Base-by-base conservation (phyloP, 2,888 invertebrate genomes). In the Luffia ferchaultella region DNA sequence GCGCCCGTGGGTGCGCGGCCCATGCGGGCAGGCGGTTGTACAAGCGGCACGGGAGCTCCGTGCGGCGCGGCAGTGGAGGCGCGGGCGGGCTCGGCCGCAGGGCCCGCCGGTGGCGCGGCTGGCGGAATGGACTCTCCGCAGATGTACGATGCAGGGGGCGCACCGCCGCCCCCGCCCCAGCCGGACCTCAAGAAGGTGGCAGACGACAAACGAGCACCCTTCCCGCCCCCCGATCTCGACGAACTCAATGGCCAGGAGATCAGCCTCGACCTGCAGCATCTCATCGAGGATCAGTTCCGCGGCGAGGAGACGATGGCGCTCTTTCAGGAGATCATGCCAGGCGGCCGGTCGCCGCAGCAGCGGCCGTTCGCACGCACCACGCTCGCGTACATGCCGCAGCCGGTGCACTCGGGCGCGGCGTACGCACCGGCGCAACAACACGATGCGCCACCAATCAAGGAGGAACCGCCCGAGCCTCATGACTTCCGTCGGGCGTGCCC, bases 211-310 rank as follows among this genome's bases (percentile, higher is more conserved):
- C 85, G 92, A 63, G 85, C 90, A 62, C 87, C 92, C 53, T 92
- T 91, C 74, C 89, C 91, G 54, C 92, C 93, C 53, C 91, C 91
- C 54, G 95, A 96, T 67, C 80, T 96, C 55, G 92, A 93, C 68
- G 96, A 96, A 72, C 87, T 97, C 64, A 95, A 95, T 73, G 93
- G 93, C 52, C 94, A 95, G 59, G 97, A 97, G 78, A 95, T 96
- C 71, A 94, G 95, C 57, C 85, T 97, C 66, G 96, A 97, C 68
- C 85, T 97, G 58, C 95, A 96, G 68, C 93, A 94, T 73, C 87
- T 97, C 63, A 96, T 97, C 67, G 95, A 96, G 79, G 96, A 96
- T 73, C 94, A 95, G 79, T 95, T 96, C 79, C 89, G 91, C 62
- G 94, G 95, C 61, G 88, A 88, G 65, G 88, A 88, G 63, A 83